A percentile compares a stretch with the other conserved stretches of the same genome.
phyloP scores from a whole-genome alignment of 1,140 invertebrate species.

The Amyelois transitella region DNA sequence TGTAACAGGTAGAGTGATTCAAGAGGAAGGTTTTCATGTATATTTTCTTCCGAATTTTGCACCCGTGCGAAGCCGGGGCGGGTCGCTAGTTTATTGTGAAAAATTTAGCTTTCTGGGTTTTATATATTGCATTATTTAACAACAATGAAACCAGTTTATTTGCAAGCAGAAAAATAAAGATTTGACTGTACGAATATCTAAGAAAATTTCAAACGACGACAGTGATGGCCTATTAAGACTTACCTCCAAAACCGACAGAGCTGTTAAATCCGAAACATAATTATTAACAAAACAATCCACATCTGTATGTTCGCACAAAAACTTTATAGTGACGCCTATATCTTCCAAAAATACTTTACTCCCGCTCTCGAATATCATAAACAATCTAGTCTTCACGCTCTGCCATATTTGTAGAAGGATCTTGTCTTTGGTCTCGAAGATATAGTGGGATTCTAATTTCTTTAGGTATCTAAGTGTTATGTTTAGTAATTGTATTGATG shows the following conservation, averaged over 20 bases:
- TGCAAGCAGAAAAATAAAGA: no score
- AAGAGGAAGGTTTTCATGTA: no score
- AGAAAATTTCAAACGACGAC: no score
- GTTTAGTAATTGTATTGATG: conserved; percentile 46
- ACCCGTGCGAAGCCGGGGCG: no score
- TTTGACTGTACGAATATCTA: no score
- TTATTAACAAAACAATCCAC: conserved; percentile 41
- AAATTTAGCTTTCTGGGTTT: no score
- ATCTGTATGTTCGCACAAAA: conserved; percentile 45
- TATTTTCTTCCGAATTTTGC: no score
- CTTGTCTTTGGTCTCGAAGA: conserved; percentile 51
- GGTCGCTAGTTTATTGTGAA: no score
- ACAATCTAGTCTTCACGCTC: conserved; percentile 37
- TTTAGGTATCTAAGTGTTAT: conserved; percentile 46
- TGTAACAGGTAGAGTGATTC: no score
- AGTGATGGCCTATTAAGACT: no score
- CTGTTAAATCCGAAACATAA: conserved; percentile 44
- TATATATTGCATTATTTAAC: no score
- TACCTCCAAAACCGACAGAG: conserved; percentile 47
- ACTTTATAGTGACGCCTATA: conserved; percentile 42
- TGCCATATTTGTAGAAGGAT: conserved; percentile 48
- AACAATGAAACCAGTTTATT: no score
- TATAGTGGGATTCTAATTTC: conserved; percentile 45
- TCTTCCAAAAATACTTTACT: conserved; percentile 35
- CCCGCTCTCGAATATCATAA: conserved; percentile 12